Percentiles rank a stretch among this genome's conserved stretches.
phyloP scores from a whole-genome alignment of 2,113 vertebrate genomes.

The Rhinichthys klamathensis region DNA sequence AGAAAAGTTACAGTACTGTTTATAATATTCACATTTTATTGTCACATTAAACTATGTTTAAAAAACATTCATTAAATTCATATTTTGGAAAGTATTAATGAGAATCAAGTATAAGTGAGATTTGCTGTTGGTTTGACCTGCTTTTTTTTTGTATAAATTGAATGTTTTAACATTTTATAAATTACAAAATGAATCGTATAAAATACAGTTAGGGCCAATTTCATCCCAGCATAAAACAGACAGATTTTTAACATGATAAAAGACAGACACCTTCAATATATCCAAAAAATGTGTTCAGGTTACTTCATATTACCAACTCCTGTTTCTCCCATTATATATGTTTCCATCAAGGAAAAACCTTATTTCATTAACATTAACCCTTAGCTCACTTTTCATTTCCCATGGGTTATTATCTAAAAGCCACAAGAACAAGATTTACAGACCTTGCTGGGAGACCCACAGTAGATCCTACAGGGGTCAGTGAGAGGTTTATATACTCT shows the following conservation, averaged over 20 bases:
- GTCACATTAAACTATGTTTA: no score
- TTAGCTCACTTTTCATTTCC: slow-evolving; percentile 1
- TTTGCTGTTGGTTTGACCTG: not conserved
- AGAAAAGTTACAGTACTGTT: no score
- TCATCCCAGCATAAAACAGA: not conserved
- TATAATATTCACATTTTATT: no score
- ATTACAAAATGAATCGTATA: no score
- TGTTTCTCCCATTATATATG: not conserved
- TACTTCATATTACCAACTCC: not conserved
- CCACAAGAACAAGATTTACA: not conserved
- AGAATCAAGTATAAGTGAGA: no score
- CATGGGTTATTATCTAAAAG: slow-evolving; percentile 19
- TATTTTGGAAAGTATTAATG: no score
- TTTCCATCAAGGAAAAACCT: not conserved
- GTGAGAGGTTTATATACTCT: not conserved
- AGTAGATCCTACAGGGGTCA: not conserved
- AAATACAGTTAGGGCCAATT: not conserved
- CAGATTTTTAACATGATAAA: not conserved
- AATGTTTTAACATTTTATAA: no score
- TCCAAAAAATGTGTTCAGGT: not conserved
- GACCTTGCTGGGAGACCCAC: not conserved
- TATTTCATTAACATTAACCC: not conserved
- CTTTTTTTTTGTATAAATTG: not conserved
- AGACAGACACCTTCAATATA: not conserved
- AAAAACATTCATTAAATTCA: no score